Percentiles rank a stretch among this genome's conserved stretches.
These are phyloP conservation scores for Nixonia krombeini DNA, from an alignment of 1,140 invertebrate genomes.

Conservation along the genomic window DNA sequence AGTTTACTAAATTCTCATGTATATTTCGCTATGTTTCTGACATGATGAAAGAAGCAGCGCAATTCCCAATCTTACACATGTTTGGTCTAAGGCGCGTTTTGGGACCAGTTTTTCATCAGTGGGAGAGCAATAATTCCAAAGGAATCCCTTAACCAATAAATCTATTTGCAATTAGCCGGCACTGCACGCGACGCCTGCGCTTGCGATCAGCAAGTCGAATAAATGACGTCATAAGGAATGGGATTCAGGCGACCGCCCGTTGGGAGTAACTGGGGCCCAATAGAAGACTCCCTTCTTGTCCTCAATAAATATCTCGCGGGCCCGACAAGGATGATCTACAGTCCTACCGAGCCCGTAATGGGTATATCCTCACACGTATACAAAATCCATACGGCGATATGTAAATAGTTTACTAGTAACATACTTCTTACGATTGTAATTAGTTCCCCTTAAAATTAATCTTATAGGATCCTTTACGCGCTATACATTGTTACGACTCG, in stretches of 20 bases:
- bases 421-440: conserved; percentile 58
- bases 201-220: conserved; percentile 44
- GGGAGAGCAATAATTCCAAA: conserved; percentile 41
- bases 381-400: conserved; percentile 55
- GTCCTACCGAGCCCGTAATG: conserved; percentile 56
- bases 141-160: conserved; percentile 61
- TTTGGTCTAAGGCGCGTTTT: too few relatives aligned
- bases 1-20: too few relatives aligned
- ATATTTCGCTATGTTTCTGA: too few relatives aligned
- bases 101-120: not conserved
- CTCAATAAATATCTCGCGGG: conserved; percentile 64
- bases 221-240: conserved; percentile 67
- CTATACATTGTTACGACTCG: not conserved
- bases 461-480: not conserved
- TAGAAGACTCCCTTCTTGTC: conserved; percentile 43
- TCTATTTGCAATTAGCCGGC: conserved; percentile 69
- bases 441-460: conserved; percentile 45
- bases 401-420: conserved; percentile 66
- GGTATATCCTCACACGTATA: conserved; percentile 58
- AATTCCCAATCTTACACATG: too few relatives aligned
- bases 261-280: conserved; percentile 45
- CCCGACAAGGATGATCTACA: conserved; percentile 58
- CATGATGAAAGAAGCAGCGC: too few relatives aligned
- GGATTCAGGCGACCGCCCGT: conserved; percentile 61
- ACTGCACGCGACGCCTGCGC: conserved; percentile 61